Evolutionary conservation across 2,888 invertebrate species (phyloP).

Genomic region (Parnassius mnemosyne): DNA sequence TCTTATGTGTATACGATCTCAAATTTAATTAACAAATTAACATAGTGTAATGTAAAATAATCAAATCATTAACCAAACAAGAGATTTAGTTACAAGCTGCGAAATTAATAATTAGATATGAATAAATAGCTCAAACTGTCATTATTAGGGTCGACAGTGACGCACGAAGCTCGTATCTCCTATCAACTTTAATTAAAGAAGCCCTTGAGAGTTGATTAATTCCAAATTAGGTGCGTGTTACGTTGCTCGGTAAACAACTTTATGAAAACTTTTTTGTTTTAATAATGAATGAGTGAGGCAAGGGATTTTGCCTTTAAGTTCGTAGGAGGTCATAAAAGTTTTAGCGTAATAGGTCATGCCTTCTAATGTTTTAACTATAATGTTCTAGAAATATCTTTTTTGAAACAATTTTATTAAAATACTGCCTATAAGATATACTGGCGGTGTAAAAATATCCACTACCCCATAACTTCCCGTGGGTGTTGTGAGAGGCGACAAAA

Average conservation of each 20-base stretch:
- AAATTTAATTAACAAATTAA: neutral
- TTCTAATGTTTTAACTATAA: no score
- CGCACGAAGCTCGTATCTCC: constrained; percentile 7
- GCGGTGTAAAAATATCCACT: no score
- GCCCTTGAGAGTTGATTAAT: constrained; percentile 17
- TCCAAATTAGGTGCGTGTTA: constrained; percentile 9
- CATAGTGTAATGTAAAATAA: neutral
- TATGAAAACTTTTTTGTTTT: neutral
- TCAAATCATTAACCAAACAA: neutral
- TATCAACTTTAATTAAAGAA: constrained; percentile 19
- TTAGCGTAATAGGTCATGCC: no score
- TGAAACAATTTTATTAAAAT: no score
- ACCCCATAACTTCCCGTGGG: no score
- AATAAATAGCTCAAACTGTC: constrained; percentile 5
- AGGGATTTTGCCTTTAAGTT: no score
- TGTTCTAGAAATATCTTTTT: no score
- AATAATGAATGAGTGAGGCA: no score
- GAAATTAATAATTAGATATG: constrained; percentile 17
- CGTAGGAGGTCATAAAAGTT: no score
- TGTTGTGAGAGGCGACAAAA: no score
- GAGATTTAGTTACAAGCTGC: neutral
- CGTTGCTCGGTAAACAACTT: neutral
- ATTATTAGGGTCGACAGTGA: constrained; percentile 9
- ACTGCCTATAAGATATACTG: no score
- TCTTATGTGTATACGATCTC: neutral